phyloP scores from a whole-genome alignment of 30 jellyfish, hydroid and myxozoan genomes.

The Hydractinia symbiolongicarpus region DNA sequence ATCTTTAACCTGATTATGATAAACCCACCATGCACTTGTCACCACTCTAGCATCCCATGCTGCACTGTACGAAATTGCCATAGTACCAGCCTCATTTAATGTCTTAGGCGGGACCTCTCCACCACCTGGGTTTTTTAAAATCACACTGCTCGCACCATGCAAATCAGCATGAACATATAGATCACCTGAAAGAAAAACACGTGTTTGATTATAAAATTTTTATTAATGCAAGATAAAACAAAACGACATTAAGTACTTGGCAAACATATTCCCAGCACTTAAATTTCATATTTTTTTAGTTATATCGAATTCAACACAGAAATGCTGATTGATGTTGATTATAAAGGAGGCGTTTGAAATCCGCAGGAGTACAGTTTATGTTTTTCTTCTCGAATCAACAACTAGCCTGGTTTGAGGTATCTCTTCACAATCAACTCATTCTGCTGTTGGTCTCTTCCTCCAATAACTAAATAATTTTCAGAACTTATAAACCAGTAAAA shows the following conservation, averaged over 20 bases:
- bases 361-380: no score
- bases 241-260: background rate
- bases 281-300: no score
- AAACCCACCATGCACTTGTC: slow-evolving; percentile 99
- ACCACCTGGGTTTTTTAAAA: slow-evolving; percentile 59
- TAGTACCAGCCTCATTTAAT: slow-evolving; percentile 92
- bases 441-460: slow-evolving; percentile 98
- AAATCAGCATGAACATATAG: slow-evolving; percentile 98
- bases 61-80: slow-evolving; percentile 98
- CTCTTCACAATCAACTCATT: slow-evolving; percentile 91
- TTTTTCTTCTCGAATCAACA: no score
- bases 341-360: no score
- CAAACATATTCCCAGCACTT: background rate
- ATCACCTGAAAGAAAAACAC: slow-evolving; percentile 60
- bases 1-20: slow-evolving; percentile 74
- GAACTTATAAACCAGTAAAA: slow-evolving; percentile 96
- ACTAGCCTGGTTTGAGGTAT: slow-evolving; percentile 71
- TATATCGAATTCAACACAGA: no score
- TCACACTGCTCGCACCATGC: slow-evolving; percentile 94
- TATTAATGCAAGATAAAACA: no score
- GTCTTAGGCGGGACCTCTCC: slow-evolving; percentile 97
- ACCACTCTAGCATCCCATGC: slow-evolving; percentile 99
- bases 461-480: slow-evolving; percentile 85
- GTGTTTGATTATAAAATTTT: no score
- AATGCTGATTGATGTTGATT: no score